phyloP scores from a whole-genome alignment of 2,888 invertebrate genomes.

The Zygogramma bicolorata region DNA sequence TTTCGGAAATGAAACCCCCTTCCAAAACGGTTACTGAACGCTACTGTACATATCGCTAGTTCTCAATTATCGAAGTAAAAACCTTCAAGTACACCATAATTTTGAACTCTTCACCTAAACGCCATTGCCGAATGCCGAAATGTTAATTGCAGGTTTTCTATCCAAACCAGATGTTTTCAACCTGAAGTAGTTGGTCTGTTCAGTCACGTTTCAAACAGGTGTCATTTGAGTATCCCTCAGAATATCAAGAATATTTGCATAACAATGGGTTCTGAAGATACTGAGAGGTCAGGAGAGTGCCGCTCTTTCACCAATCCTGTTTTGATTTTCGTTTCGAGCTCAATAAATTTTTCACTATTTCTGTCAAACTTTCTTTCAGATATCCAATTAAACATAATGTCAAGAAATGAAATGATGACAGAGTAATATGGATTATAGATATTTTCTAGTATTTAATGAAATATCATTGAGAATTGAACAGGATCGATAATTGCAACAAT shows the following conservation, averaged over 20 bases:
- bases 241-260: not conserved
- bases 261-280: not conserved
- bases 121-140: not conserved
- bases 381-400: too few relatives aligned
- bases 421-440: too few relatives aligned
- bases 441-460: too few relatives aligned
- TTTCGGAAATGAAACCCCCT: not conserved
- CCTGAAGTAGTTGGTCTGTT: not conserved
- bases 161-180: slow-evolving; percentile 5
- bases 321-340: too few relatives aligned
- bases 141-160: not conserved
- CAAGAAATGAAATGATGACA: too few relatives aligned
- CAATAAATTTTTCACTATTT: too few relatives aligned
- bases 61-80: not conserved
- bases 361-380: too few relatives aligned
- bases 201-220: slow-evolving; percentile 1
- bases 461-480: too few relatives aligned
- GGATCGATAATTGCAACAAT: too few relatives aligned
- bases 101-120: not conserved
- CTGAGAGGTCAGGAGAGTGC: too few relatives aligned
- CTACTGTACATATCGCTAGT: not conserved
- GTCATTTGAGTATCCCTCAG: not conserved
- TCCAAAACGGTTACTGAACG: not conserved
- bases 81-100: slow-evolving; percentile 7
- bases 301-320: too few relatives aligned